Conservation (phyloP, 2,113 vertebrate species). For the Corapipo altera region DNA sequence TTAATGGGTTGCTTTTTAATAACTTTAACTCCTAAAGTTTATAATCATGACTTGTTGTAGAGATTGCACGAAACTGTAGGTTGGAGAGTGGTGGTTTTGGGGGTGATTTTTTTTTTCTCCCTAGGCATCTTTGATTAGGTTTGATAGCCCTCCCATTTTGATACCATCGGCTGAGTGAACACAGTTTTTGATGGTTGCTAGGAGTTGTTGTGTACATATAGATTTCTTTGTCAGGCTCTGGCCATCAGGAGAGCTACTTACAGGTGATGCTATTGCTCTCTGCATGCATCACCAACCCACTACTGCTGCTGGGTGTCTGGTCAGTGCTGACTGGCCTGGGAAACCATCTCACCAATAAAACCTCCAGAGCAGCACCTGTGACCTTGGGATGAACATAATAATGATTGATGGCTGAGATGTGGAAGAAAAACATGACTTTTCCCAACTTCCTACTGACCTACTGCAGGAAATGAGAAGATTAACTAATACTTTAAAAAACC, state of each 20-base stretch:
- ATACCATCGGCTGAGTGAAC: neutral
- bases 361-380: neutral
- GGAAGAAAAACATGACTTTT: neutral
- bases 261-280: neutral
- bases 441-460: neutral
- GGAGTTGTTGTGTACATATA: neutral
- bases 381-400: neutral
- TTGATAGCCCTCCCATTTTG: neutral
- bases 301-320: neutral
- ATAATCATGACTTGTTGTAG: neutral
- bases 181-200: neutral
- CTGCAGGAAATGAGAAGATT: neutral
- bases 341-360: neutral
- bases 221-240: neutral
- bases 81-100: neutral
- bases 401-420: neutral
- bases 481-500: neutral
- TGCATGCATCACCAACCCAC: accelerated
- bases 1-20: neutral
- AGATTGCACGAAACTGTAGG: neutral
- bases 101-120: too few relatives aligned
- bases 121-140: neutral
- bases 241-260: neutral
- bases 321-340: neutral
- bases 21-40: neutral